Evolutionary conservation across 2,797 vertebrate species (phyloP), one percentile per base, ranked within the genome.

Genomic region (Smutsia temminckii): DNA sequence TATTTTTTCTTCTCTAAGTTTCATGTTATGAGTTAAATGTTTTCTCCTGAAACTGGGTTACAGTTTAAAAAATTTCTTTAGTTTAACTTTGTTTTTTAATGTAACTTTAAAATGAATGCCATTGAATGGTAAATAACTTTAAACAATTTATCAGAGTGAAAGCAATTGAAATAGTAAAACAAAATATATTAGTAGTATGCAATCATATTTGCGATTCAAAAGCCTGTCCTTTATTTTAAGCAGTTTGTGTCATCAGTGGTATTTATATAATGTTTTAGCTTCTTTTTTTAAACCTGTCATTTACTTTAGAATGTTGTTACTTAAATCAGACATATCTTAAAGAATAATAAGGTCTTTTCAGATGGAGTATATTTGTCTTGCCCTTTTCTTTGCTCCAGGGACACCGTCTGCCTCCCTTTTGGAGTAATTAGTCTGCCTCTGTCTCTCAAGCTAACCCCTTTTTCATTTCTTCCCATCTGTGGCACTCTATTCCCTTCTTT

Each of bases 391-490:
- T 96, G 79, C 96, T 94, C 97, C 37, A 90, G 95, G 93, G 94
- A 96, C 63, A 94, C 95, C 53, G 94, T 97, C 96, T 96, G 95
- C 97, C 93, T 97, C 97, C 96, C 96, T 97, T 97, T 97, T 97
- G 97, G 97, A 95, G 94, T 97, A 97, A 98, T 97, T 98, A 98
- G 96, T 94, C 84, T n/a, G 85, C 87, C 42, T 94, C 79, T 94
- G 85, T 96, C 90, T 95, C 94, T 96, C 92, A 74, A 79, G 88
- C 95, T 94, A 95, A 95, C 97, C 86, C 80, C 89, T 96, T 95
- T 96, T 97, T 97, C 94, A 96, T 97, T 97, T 97, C 95, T 97
- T 95, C 71, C 97, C 97, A 97, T 97, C 97, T 97, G 97, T 97
- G 97, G 95, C 97, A 96, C 96, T 96, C 83, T 72, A 57, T 96